These are phyloP conservation scores for Drosophila neotestacea DNA, from an alignment of 2,888 invertebrate genomes.

Conservation along the genomic window DNA sequence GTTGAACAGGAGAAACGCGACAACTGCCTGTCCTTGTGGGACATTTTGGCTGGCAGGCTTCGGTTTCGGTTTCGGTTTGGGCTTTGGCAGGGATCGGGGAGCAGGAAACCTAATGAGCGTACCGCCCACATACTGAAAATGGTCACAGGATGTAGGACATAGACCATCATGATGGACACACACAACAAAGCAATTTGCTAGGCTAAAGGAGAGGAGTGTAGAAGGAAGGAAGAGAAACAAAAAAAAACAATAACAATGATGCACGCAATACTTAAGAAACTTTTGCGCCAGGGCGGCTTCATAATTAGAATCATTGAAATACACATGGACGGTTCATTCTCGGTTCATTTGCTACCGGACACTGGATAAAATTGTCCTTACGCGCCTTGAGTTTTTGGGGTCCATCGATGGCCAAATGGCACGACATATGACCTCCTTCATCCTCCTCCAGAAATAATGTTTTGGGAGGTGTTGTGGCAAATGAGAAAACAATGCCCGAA, in stretches of 20 bases:
- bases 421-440: slow-evolving; percentile 47
- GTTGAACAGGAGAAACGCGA: slow-evolving; percentile 54
- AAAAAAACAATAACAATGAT: slow-evolving; percentile 74
- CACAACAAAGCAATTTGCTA: slow-evolving; percentile 63
- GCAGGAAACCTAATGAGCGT: slow-evolving; percentile 70
- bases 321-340: slow-evolving; percentile 59
- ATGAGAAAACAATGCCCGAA: slow-evolving; percentile 77
- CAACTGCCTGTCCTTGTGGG: slow-evolving; percentile 71
- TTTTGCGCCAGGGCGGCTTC: slow-evolving; percentile 59
- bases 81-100: too few relatives aligned
- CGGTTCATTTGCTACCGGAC: slow-evolving; percentile 54
- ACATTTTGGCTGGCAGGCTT: slow-evolving; percentile 66
- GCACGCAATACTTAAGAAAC: slow-evolving; percentile 77
- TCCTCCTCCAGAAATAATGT: slow-evolving; percentile 15
- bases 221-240: slow-evolving; percentile 13
- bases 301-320: slow-evolving; percentile 79
- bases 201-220: slow-evolving; percentile 14
- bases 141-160: slow-evolving; percentile 31
- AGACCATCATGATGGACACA: slow-evolving; percentile 25
- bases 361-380: slow-evolving; percentile 51
- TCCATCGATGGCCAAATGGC: slow-evolving; percentile 50
- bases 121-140: slow-evolving; percentile 69
- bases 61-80: too few relatives aligned
- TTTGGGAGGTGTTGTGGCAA: slow-evolving; percentile 71
- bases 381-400: slow-evolving; percentile 15